Conservation (phyloP, 2,888 invertebrate genomes). For the Tenthredo distinguenda region DNA sequence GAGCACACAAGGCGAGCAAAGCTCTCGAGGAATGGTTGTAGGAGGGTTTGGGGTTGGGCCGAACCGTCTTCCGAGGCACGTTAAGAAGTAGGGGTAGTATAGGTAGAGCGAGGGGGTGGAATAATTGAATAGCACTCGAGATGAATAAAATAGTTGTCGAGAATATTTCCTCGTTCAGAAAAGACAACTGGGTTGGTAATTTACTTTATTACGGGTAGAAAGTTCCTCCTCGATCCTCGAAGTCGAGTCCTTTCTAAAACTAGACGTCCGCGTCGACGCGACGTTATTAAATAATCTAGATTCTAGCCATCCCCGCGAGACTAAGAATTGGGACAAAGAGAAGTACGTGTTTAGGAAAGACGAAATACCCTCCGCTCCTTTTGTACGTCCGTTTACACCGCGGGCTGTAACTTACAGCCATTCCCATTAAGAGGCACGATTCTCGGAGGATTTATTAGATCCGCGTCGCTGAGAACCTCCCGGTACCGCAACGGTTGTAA, state of each 20-base stretch:
- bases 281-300: constrained; percentile 10
- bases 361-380: constrained; percentile 29
- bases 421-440: constrained; percentile 57
- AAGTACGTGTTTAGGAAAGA: constrained; percentile 11
- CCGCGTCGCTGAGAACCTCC: constrained; percentile 1
- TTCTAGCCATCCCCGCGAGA: not conserved
- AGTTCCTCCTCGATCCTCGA: not conserved
- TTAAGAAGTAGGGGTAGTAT: constrained; percentile 10
- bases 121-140: constrained; percentile 54
- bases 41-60: constrained; percentile 11
- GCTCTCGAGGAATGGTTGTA: constrained; percentile 27
- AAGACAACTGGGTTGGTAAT: constrained; percentile 33
- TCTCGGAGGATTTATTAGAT: constrained; percentile 57
- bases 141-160: constrained; percentile 49
- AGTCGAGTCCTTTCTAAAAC: not conserved
- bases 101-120: constrained; percentile 31
- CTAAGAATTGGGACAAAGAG: not conserved
- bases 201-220: constrained; percentile 26
- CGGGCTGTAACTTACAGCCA: constrained; percentile 53
- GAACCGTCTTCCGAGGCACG: constrained; percentile 40
- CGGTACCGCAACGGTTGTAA: not conserved
- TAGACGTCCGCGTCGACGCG: not conserved
- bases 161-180: constrained; percentile 16
- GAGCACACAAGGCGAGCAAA: constrained; percentile 40
- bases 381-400: constrained; percentile 32